phyloP scores from a whole-genome alignment of 2,113 vertebrate genomes.

The Thomomys bottae region DNA sequence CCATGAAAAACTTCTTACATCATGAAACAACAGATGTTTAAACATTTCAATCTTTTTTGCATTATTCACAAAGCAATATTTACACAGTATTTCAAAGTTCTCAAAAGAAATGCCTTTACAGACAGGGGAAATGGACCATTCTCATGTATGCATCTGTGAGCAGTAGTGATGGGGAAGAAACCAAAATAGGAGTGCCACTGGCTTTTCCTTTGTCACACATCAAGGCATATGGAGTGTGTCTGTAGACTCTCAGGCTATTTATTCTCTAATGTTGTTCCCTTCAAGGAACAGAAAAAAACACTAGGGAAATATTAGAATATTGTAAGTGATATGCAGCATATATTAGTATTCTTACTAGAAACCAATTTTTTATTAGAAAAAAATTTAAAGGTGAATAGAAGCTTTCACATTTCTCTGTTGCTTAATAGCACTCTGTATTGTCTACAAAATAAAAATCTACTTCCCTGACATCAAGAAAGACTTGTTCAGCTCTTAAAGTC shows the following conservation, averaged over 20 bases:
- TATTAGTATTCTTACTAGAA: constrained; percentile 19
- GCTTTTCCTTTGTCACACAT: neutral
- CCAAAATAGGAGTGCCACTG: neutral
- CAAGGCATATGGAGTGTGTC: neutral
- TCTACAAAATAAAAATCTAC: neutral
- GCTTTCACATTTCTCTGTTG: neutral
- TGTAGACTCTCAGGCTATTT: neutral
- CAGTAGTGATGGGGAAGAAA: neutral
- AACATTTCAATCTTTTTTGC: neutral
- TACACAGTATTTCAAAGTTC: neutral
- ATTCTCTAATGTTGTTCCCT: neutral
- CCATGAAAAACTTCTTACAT: neutral
- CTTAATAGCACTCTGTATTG: neutral
- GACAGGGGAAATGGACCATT: neutral
- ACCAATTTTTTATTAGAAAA: neutral
- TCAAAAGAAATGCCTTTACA: constrained; percentile 38
- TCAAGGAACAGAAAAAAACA: neutral
- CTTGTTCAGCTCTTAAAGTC: constrained; percentile 13
- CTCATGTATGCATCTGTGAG: neutral
- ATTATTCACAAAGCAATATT: constrained; percentile 25
- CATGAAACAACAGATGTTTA: constrained; percentile 18
- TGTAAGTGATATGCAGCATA: neutral
- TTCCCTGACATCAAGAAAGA: neutral
- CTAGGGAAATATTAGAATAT: neutral
- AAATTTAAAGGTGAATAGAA: neutral